A percentile compares a stretch with the other conserved stretches of the same genome.
phyloP scores from a whole-genome alignment of 1,140 invertebrate genomes.

The Amphibalanus amphitrite region DNA sequence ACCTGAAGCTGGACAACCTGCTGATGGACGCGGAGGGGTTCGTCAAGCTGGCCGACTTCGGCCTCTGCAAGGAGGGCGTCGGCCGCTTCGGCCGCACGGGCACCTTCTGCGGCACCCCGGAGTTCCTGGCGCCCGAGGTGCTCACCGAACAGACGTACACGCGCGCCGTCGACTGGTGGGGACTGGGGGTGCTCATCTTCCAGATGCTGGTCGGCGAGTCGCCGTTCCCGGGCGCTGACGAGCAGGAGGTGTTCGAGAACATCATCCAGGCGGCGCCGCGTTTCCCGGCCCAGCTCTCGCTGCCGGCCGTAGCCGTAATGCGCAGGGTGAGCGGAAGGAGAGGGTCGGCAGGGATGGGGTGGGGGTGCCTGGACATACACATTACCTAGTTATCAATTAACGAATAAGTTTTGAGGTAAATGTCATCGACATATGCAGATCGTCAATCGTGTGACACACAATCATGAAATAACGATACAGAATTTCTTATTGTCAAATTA shows the following conservation, averaged over 20 bases:
- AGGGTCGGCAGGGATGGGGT: no score
- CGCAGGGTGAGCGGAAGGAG: constrained; percentile 74
- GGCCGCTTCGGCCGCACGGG: constrained; percentile 89
- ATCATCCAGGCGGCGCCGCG: constrained; percentile 99
- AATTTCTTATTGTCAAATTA: no score
- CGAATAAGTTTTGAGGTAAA: no score
- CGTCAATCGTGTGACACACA: no score
- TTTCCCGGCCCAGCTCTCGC: constrained; percentile 89
- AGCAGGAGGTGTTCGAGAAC: constrained; percentile 99
- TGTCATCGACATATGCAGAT: no score
- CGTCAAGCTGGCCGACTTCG: constrained; percentile 98
- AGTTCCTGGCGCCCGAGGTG: constrained; percentile 97
- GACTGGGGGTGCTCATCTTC: constrained; percentile 95
- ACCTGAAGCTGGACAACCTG: constrained; percentile 97
- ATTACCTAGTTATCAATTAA: no score
- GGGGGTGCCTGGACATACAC: no score
- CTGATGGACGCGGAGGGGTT: constrained; percentile 94
- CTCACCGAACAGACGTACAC: constrained; percentile 97
- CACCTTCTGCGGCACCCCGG: constrained; percentile 98
- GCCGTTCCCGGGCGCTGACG: constrained; percentile 98
- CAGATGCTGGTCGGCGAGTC: constrained; percentile 99
- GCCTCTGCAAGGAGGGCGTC: constrained; percentile 98
- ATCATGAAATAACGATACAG: no score
- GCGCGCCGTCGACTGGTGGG: constrained; percentile 99
- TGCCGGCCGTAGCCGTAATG: constrained; percentile 98